Conservation (phyloP, 2,113 vertebrate species). For the Pristiophorus japonicus region DNA sequence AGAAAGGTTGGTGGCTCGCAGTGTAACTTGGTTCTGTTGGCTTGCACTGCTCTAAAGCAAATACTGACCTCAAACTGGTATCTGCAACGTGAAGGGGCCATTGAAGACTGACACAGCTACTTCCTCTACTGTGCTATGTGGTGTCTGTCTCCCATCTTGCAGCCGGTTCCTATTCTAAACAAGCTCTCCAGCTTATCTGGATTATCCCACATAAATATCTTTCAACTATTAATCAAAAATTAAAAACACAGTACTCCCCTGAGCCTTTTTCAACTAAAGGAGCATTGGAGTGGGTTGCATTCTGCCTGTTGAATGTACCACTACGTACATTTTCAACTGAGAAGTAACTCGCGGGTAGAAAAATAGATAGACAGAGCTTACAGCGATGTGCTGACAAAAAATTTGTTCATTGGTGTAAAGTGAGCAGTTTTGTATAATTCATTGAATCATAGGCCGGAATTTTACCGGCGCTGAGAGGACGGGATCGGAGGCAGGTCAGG, state of each 20-base stretch:
- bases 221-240: conserved; percentile 21
- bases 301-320: neutral
- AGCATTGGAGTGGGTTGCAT: neutral
- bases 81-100: neutral
- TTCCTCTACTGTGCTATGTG: neutral
- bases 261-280: neutral
- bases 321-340: neutral
- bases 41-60: neutral
- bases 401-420: neutral
- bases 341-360: neutral
- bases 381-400: neutral
- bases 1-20: neutral
- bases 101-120: neutral
- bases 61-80: neutral
- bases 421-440: neutral
- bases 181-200: conserved; percentile 3
- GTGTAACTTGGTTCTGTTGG: neutral
- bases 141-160: neutral
- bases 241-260: neutral
- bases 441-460: no score
- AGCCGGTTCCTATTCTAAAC: neutral
- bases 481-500: no score
- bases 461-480: no score
- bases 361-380: neutral
- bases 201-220: conserved; percentile 23